Percentiles rank a stretch among this genome's conserved stretches.
Conservation (phyloP, 2,888 invertebrate genomes). For the Ecdyonurus torrentis region DNA sequence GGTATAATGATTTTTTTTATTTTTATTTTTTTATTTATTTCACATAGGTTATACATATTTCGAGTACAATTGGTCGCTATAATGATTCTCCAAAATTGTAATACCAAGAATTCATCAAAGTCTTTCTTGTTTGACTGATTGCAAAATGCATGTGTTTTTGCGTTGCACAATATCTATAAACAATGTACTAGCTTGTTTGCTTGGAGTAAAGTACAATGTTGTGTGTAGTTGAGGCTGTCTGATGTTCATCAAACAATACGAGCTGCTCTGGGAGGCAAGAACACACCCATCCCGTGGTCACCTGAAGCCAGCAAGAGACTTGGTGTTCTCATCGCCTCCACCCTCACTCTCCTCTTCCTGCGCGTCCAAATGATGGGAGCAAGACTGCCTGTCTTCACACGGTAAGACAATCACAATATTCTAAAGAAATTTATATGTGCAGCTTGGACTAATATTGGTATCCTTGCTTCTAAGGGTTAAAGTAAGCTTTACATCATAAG, state of each 20-base stretch:
- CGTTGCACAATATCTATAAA: too few species aligned
- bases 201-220: too few species aligned
- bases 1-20: too few species aligned
- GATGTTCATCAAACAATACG: slow-evolving; percentile 31
- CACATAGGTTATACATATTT: too few species aligned
- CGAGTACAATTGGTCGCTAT: too few species aligned
- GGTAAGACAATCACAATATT: slow-evolving; percentile 25
- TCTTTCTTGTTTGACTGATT: not conserved
- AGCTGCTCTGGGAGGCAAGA: slow-evolving; percentile 30
- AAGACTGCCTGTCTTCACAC: slow-evolving; percentile 87
- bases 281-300: slow-evolving; percentile 31
- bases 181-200: too few species aligned
- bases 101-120: not conserved
- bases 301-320: slow-evolving; percentile 59
- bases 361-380: slow-evolving; percentile 92
- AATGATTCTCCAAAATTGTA: not conserved
- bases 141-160: too few species aligned
- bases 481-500: too few species aligned
- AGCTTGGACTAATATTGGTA: too few species aligned
- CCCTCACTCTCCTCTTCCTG: slow-evolving; percentile 60
- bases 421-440: too few species aligned
- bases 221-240: slow-evolving; percentile 30
- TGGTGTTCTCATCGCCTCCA: slow-evolving; percentile 60
- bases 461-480: too few species aligned
- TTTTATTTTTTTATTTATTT: not conserved